Evolutionary conservation across 2,888 invertebrate species (phyloP), one percentile per base, ranked within the genome.

Genomic region (Shargacucullia verbasci): DNA sequence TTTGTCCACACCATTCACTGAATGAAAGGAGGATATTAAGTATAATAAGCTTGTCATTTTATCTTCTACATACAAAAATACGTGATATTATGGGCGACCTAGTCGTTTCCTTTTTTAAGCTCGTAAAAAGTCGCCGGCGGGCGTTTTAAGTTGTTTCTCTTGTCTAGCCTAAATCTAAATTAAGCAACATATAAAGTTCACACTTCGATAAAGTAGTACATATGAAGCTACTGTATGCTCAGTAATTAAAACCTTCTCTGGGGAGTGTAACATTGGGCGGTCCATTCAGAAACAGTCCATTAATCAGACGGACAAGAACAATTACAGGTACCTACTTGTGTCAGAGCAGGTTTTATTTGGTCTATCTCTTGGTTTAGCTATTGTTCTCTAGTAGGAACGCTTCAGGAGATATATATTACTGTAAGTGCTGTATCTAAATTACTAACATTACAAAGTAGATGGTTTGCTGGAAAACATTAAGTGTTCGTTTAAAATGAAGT

Each of bases 1-100:
- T 78, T 73, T 75, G 76, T 68, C 73, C 72, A 74, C 57, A 64
- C 57, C 64, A 70, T 66, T 81, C 66, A 59, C 63, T 56, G 64
- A 64, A 60, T 73, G 53, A 79, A 76, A 70, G 60, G 62, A 67
- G 54, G 54, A 63, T 69, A 73, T 67, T 2, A 20, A 20, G 20
- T 69, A 63, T 59, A 69, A 70, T 75, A 58, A 66, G 64, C 50
- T 64, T 54, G 58, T 59, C 40, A 49, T 67, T 50, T 63, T 48
- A 71, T 41, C 50, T 15, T 55, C 13, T 35, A 33, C 33, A 49
- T 15, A 49, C 33, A 49, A 13, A 48, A 48, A 34, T 68, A 48
- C 39, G 34, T 48, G 4, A 39, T 12, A 31, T 11, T 40, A 50
- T 34, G 10, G 13, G 13, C 9, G 5, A 41, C 5, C 15, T 31